A percentile compares a stretch with the other conserved stretches of the same genome.
phyloP scores from a whole-genome alignment of 2,888 invertebrate genomes.

The Agrochola macilenta region DNA sequence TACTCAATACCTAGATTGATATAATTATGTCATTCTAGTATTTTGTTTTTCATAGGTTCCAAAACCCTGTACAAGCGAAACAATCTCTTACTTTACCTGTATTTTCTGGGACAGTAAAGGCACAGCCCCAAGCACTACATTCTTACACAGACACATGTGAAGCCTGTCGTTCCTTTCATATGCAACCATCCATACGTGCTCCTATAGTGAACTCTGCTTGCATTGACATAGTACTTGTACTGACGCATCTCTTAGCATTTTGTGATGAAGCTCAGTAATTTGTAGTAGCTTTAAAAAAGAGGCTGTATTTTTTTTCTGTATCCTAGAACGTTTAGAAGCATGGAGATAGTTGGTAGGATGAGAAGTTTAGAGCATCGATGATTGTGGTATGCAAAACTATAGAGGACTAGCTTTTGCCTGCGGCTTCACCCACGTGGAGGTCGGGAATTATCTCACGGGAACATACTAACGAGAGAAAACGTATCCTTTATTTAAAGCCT shows the following conservation, averaged over 20 bases:
- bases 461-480: background rate
- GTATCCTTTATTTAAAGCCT: no score
- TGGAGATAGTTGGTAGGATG: no score
- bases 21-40: background rate
- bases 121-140: background rate
- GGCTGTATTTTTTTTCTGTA: background rate
- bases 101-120: conserved; percentile 5
- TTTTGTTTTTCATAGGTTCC: background rate
- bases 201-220: conserved; percentile 24
- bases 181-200: conserved; percentile 31
- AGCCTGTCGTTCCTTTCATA: conserved; percentile 25
- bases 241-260: conserved; percentile 29
- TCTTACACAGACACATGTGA: conserved; percentile 13
- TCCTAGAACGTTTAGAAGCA: no score
- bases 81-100: background rate
- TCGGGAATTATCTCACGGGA: background rate
- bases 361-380: no score
- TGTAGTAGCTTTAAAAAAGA: background rate
- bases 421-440: background rate
- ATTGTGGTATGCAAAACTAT: background rate
- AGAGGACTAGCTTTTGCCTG: background rate
- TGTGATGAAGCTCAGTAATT: conserved; percentile 2
- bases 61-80: background rate
- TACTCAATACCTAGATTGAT: background rate
- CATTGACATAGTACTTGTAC: conserved; percentile 20